Evolutionary conservation across 1,140 invertebrate genomes (phyloP).

Genomic region (Fragariocoptes setiger): DNA sequence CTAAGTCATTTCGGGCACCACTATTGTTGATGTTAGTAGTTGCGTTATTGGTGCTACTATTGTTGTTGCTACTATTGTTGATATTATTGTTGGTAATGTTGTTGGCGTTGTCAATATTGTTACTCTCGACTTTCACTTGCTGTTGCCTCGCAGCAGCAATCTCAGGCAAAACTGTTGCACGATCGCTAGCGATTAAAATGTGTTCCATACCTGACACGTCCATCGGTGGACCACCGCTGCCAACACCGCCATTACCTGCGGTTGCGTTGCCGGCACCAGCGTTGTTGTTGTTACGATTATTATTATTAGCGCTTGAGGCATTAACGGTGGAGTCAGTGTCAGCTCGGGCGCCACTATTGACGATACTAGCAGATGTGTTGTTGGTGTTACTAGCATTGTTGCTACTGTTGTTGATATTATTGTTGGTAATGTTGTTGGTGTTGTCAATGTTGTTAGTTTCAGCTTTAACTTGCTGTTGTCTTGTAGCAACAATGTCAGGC

Average conservation of each 20-base stretch:
- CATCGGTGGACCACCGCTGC: not conserved
- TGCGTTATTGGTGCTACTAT: not conserved
- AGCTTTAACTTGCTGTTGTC: constrained; percentile 37
- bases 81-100: not conserved
- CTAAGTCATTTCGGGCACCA: not conserved
- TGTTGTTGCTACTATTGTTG: constrained; percentile 3
- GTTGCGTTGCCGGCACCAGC: not conserved
- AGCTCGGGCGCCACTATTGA: not conserved
- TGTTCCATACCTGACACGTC: not conserved
- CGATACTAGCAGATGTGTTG: not conserved
- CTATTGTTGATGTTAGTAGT: not conserved
- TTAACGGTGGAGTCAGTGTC: not conserved
- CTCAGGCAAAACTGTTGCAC: no score
- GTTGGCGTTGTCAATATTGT: constrained; percentile 1
- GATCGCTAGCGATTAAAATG: not conserved
- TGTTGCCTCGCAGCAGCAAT: no score
- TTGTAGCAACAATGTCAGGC: constrained; percentile 64
- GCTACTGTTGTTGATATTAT: not conserved
- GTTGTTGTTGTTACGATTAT: not conserved
- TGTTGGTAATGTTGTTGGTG: constrained; percentile 19
- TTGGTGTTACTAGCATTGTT: not conserved
- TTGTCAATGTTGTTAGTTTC: constrained; percentile 32
- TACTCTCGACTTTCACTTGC: no score
- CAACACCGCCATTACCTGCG: not conserved
- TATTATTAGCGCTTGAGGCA: not conserved